These are phyloP conservation scores for Bombus turneri DNA, from an alignment of 1,140 invertebrate genomes.

Conservation along the genomic window DNA sequence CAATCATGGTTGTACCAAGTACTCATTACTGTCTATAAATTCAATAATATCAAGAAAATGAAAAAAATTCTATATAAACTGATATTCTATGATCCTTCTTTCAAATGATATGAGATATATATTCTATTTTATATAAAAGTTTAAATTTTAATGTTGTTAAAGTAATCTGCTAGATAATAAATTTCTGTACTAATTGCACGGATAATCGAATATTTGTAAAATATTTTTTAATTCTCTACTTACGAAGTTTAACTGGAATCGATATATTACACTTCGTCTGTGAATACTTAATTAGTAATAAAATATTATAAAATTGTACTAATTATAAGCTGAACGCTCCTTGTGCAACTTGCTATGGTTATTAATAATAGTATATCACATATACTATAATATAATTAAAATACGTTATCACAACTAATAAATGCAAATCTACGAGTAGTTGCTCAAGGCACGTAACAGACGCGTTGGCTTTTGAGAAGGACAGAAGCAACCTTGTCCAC, in stretches of 20 bases:
- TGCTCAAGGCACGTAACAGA: slow-evolving; percentile 43
- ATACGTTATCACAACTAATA: background rate
- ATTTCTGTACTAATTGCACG: background rate
- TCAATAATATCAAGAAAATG: too few species aligned
- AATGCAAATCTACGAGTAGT: background rate
- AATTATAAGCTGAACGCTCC: slow-evolving; percentile 44
- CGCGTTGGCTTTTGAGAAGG: slow-evolving; percentile 59
- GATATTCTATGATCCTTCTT: background rate
- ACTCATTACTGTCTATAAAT: background rate
- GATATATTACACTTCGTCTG: background rate
- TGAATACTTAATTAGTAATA: slow-evolving; percentile 7
- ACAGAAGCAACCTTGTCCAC: slow-evolving; percentile 73
- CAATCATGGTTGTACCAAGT: too few species aligned
- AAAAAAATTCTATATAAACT: too few species aligned
- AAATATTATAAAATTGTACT: slow-evolving; percentile 27
- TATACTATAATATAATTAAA: background rate
- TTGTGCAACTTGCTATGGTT: slow-evolving; percentile 40
- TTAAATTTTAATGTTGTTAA: background rate
- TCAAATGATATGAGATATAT: background rate
- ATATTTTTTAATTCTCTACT: slow-evolving; percentile 3
- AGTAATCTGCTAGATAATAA: background rate
- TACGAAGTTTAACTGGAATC: background rate
- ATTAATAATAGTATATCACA: background rate
- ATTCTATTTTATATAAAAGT: background rate
- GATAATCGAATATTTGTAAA: background rate